phyloP scores from a whole-genome alignment of 37 sponge, comb jelly and placozoan species.

The Axinella damicornis region DNA sequence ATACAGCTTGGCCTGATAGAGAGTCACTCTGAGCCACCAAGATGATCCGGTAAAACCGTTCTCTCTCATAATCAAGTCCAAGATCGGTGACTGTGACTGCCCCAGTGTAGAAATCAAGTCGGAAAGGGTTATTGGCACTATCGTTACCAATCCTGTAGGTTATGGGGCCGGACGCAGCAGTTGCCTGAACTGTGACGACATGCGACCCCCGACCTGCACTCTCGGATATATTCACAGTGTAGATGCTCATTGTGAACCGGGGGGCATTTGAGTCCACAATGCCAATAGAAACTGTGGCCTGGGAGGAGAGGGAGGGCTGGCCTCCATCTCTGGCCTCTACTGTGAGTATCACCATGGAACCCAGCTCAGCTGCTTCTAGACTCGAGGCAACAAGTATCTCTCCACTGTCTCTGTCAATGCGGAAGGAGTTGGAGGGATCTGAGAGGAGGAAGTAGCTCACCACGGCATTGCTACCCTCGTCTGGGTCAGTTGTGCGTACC shows the following conservation, averaged over 20 bases:
- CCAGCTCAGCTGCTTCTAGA: slow-evolving; percentile 8
- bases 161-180: not conserved
- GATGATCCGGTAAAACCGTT: slow-evolving; percentile 23
- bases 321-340: slow-evolving; percentile 63
- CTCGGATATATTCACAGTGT: slow-evolving; percentile 49
- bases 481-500: slow-evolving; percentile 55
- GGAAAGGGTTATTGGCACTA: slow-evolving; percentile 39
- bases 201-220: not conserved
- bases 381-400: slow-evolving; percentile 10
- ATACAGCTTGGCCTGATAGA: slow-evolving; percentile 30
- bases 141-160: slow-evolving; percentile 17
- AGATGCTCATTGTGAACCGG: slow-evolving; percentile 42
- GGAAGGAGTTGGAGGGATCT: slow-evolving; percentile 43
- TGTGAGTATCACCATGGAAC: slow-evolving; percentile 19
- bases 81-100: slow-evolving; percentile 62
- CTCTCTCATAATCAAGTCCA: slow-evolving; percentile 65
- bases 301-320: slow-evolving; percentile 26
- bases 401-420: slow-evolving; percentile 58
- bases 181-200: slow-evolving; percentile 49
- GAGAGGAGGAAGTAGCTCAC: slow-evolving; percentile 37
- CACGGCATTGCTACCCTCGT: slow-evolving; percentile 31
- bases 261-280: slow-evolving; percentile 76
- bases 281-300: slow-evolving; percentile 28
- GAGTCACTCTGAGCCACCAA: slow-evolving; percentile 31
- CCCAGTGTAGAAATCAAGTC: slow-evolving; percentile 49